phyloP scores from a whole-genome alignment of 1,140 invertebrate species.

The Trichoplusia ni region DNA sequence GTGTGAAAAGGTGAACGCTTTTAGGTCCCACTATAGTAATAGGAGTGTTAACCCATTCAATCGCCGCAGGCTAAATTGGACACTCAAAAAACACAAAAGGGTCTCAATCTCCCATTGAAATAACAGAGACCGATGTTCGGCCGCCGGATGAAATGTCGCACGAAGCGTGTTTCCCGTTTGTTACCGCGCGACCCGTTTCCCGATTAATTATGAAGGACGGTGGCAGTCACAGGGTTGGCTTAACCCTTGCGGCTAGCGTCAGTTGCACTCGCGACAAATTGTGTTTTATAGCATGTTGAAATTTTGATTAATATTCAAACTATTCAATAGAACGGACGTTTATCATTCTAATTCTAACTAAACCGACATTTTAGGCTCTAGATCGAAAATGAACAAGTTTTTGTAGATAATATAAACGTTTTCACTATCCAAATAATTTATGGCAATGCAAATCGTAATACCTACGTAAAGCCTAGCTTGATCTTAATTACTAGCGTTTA shows the following conservation, averaged over 20 bases:
- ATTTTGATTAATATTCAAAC: constrained; percentile 31
- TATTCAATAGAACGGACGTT: constrained; percentile 16
- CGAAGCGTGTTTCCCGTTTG: constrained; percentile 35
- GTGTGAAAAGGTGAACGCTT: constrained; percentile 17
- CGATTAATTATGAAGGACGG: constrained; percentile 47
- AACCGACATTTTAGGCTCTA: too few species aligned
- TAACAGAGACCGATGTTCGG: constrained; percentile 30
- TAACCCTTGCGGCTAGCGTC: constrained; percentile 38
- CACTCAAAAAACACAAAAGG: constrained; percentile 26
- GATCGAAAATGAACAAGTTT: too few species aligned
- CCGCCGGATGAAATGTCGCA: constrained; percentile 16
- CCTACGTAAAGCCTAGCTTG: too few species aligned
- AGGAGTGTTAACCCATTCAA: constrained; percentile 25
- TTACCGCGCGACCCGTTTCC: constrained; percentile 31
- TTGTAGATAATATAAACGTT: too few species aligned
- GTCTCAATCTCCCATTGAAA: constrained; percentile 27
- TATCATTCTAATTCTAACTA: constrained; percentile 4
- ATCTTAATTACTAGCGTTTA: too few species aligned
- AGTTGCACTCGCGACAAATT: constrained; percentile 41
- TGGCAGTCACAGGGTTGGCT: constrained; percentile 36
- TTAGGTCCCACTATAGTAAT: constrained; percentile 3
- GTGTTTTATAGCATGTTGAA: constrained; percentile 34
- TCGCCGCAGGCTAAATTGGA: constrained; percentile 30
- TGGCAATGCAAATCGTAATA: too few species aligned
- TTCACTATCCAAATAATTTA: too few species aligned